Conservation (phyloP, 2,113 vertebrate genomes). For the Chitala chitala region DNA sequence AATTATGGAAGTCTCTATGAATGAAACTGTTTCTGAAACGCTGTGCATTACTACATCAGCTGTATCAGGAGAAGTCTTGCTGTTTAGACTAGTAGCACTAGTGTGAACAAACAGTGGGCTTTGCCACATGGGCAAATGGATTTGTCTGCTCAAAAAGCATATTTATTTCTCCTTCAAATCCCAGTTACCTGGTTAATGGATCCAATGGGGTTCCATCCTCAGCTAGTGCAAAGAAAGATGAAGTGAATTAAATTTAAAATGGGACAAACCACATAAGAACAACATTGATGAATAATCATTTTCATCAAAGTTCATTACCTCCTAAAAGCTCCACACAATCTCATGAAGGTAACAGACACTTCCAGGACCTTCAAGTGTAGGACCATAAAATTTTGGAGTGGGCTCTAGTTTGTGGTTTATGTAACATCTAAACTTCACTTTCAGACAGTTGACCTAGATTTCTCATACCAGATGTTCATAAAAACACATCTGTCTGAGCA, state of each 20-base stretch:
- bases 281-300: too few relatives aligned
- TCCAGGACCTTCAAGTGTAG: background rate
- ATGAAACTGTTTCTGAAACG: background rate
- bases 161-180: background rate
- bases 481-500: background rate
- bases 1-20: background rate
- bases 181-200: background rate
- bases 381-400: background rate
- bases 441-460: background rate
- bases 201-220: too few relatives aligned
- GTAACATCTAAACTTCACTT: background rate
- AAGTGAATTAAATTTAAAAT: too few relatives aligned
- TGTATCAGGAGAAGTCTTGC: background rate
- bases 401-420: background rate
- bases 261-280: too few relatives aligned
- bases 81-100: background rate
- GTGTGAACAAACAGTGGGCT: background rate
- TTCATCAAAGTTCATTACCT: background rate
- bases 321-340: background rate
- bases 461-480: background rate
- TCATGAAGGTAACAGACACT: too few relatives aligned
- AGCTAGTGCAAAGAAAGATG: too few relatives aligned
- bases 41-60: slow-evolving; percentile 2
- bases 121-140: background rate
- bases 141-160: background rate